These are phyloP conservation scores for Ceuthmochares aereus DNA, from an alignment of 2,113 vertebrate genomes.

Conservation along the genomic window DNA sequence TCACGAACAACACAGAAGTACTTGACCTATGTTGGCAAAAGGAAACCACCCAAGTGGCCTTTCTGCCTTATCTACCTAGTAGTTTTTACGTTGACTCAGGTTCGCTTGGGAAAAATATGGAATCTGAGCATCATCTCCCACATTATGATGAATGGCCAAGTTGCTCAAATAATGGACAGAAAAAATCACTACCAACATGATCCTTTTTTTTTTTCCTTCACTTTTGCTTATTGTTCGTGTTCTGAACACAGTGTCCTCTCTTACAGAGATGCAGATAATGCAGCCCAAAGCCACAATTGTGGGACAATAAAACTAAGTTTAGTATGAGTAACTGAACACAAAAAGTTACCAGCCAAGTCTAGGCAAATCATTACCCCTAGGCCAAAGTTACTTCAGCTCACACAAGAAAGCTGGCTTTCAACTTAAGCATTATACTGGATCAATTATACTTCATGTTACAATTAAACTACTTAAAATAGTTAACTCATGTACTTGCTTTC, in stretches of 20 bases:
- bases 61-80: background rate
- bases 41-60: background rate
- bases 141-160: background rate
- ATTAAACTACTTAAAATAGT: background rate
- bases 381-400: background rate
- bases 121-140: background rate
- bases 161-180: background rate
- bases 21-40: background rate
- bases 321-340: background rate
- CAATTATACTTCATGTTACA: background rate
- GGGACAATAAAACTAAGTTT: background rate
- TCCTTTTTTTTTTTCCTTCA: background rate
- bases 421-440: background rate
- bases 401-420: background rate
- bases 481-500: background rate
- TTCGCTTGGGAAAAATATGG: background rate
- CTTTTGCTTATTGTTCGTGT: background rate
- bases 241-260: background rate
- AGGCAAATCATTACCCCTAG: background rate
- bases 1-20: background rate
- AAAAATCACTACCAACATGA: background rate
- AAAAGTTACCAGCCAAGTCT: background rate
- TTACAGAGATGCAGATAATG: background rate
- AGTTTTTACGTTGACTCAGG: background rate
- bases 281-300: background rate